phyloP scores from a whole-genome alignment of 2,113 vertebrate genomes.

The Calidris pugnax region DNA sequence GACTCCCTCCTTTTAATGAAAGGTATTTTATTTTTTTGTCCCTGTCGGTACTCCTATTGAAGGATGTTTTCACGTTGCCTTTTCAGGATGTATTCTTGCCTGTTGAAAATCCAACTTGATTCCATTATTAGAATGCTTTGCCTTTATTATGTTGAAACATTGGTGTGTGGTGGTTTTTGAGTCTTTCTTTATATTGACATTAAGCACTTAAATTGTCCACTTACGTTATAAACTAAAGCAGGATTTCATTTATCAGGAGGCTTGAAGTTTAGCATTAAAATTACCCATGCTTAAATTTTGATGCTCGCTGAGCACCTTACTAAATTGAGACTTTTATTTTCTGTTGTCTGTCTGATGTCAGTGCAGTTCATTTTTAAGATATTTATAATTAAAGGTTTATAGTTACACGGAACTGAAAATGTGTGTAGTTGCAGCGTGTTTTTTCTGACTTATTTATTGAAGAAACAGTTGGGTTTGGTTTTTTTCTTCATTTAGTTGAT shows the following conservation, averaged over 20 bases:
- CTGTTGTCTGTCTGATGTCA: background rate
- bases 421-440: background rate
- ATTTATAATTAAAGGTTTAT: background rate
- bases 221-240: background rate
- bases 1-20: constrained; percentile 92
- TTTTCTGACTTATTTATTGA: background rate
- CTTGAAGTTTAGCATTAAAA: background rate
- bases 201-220: background rate
- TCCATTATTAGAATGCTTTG: background rate
- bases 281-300: background rate
- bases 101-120: background rate
- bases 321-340: background rate
- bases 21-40: constrained; percentile 73
- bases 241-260: background rate
- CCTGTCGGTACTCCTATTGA: background rate
- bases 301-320: background rate
- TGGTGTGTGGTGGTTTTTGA: background rate
- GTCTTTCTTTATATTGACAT: background rate
- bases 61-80: background rate
- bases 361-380: background rate
- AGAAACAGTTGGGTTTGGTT: background rate
- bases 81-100: background rate
- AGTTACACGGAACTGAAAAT: background rate
- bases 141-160: background rate
- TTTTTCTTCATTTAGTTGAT: background rate